Evolutionary conservation across 2,113 vertebrate species (phyloP).

Genomic region (Rhagologus leucostigma): DNA sequence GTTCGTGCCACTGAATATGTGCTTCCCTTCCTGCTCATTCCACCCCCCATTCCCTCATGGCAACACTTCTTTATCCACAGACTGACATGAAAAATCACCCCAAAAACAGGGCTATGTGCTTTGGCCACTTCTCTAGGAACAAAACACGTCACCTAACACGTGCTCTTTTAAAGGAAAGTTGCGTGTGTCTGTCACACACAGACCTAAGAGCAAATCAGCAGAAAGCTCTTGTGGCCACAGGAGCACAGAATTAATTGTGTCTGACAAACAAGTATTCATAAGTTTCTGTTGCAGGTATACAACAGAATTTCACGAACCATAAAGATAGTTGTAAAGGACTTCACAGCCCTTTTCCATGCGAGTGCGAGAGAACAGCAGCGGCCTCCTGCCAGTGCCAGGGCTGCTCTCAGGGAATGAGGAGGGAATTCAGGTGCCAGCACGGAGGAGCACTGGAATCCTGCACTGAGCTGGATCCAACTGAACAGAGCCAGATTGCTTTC

Average conservation of each 20-base stretch:
- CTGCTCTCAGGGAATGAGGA: neutral
- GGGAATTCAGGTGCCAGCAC: neutral
- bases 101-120: neutral
- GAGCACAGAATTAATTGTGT: neutral
- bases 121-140: neutral
- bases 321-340: neutral
- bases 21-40: neutral
- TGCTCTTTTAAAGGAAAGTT: neutral
- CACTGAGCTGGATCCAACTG: neutral
- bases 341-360: neutral
- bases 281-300: neutral
- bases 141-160: rapidly evolving
- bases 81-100: neutral
- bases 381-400: neutral
- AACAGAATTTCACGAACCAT: neutral
- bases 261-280: neutral
- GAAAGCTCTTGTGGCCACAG: neutral
- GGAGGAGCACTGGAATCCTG: neutral
- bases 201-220: neutral
- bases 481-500: neutral
- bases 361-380: neutral
- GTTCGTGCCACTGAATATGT: neutral
- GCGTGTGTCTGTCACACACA: neutral
- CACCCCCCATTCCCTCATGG: neutral
- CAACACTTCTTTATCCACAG: neutral